These are phyloP conservation scores for Acipenser transmontanus DNA, from an alignment of 2,797 vertebrate species.

Conservation along the genomic window DNA sequence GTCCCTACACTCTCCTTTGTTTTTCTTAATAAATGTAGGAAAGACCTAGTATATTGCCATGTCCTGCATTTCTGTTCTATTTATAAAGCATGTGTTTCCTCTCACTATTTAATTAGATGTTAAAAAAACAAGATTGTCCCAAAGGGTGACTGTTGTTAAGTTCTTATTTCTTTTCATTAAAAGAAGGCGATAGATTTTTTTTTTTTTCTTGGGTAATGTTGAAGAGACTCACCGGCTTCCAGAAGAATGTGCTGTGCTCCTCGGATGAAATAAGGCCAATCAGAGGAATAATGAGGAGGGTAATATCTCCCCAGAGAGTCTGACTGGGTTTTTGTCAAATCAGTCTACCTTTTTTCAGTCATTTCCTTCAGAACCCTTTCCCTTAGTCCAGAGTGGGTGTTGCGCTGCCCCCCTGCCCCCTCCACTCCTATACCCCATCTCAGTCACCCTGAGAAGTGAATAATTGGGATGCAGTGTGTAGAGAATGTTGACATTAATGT, in stretches of 20 bases:
- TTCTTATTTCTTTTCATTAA: conserved; percentile 59
- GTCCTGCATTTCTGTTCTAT: conserved; percentile 12
- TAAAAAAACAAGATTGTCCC: conserved; percentile 22
- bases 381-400: conserved; percentile 45
- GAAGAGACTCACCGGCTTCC: conserved; percentile 59
- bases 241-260: conserved; percentile 65
- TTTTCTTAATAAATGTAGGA: conserved; percentile 40
- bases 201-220: conserved; percentile 56
- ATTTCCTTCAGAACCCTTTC: conserved; percentile 46
- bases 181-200: conserved; percentile 52
- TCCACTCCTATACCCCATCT: conserved; percentile 44
- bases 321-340: conserved; percentile 79
- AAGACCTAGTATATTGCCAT: conserved; percentile 26
- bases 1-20: conserved; percentile 30
- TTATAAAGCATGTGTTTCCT: conserved; percentile 3
- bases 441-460: conserved; percentile 56
- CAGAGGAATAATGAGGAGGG: conserved; percentile 83
- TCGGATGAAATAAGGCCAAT: conserved; percentile 84
- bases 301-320: conserved; percentile 81
- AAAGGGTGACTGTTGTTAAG: conserved; percentile 49
- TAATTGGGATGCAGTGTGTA: conserved; percentile 45
- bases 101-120: conserved; percentile 4
- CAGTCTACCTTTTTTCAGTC: conserved; percentile 72
- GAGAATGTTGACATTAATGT: conserved; percentile 12
- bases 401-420: conserved; percentile 46